Percentiles rank a stretch among this genome's conserved stretches.
These are phyloP conservation scores for Ptychadena robeensis DNA, from an alignment of 2,797 vertebrate species.

Conservation along the genomic window DNA sequence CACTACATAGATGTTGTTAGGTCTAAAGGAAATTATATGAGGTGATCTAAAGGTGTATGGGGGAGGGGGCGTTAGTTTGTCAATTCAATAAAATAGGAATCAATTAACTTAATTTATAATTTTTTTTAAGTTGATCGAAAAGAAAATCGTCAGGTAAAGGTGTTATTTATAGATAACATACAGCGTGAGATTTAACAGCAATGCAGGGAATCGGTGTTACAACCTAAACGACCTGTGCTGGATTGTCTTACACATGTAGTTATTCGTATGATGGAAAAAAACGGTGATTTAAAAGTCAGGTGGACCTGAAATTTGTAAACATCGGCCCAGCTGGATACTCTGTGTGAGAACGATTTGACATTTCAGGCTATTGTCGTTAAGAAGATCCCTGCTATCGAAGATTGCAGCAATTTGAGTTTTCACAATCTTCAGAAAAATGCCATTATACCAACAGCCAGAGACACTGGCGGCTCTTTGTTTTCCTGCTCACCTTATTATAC, in stretches of 20 bases:
- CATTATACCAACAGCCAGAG: slow-evolving; percentile 8
- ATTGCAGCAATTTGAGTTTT: slow-evolving; percentile 45
- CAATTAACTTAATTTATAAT: too few relatives aligned
- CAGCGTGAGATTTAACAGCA: background rate
- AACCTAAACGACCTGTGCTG: background rate
- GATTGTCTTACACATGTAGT: slow-evolving; percentile 26
- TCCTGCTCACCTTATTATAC: background rate
- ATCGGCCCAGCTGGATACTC: slow-evolving; percentile 3
- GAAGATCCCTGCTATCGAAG: slow-evolving; percentile 24
- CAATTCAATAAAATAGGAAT: too few relatives aligned
- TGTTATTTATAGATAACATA: background rate
- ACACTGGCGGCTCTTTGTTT: slow-evolving; percentile 3
- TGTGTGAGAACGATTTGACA: slow-evolving; percentile 5
- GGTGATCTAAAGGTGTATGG: too few relatives aligned
- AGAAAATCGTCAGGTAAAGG: background rate
- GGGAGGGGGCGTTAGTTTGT: too few relatives aligned
- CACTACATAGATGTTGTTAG: too few relatives aligned
- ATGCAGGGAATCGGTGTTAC: background rate
- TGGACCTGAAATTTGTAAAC: background rate
- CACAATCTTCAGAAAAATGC: slow-evolving; percentile 14
- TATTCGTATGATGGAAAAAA: slow-evolving; percentile 5
- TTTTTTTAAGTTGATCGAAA: too few relatives aligned
- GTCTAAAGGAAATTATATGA: too few relatives aligned
- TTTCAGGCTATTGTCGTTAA: slow-evolving; percentile 17
- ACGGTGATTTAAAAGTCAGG: background rate